Evolutionary conservation across 1,140 invertebrate genomes (phyloP).

Genomic region (Bacillus rossius): DNA sequence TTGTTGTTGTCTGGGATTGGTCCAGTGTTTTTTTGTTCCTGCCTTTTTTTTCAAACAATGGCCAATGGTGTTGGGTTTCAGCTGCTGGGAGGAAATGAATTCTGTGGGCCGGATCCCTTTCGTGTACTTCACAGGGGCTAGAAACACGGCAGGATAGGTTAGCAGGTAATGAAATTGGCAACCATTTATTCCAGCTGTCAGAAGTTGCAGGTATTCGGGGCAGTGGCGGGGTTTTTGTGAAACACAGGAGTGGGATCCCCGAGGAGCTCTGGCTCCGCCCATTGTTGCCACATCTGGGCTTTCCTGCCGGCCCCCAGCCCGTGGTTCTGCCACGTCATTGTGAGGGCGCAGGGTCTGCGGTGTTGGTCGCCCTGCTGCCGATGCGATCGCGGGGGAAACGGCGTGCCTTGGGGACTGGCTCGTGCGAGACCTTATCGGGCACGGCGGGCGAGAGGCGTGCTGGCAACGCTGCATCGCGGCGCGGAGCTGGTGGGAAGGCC

Average conservation of each 20-base stretch:
- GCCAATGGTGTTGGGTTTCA: conserved; percentile 14
- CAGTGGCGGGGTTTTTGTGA: not conserved
- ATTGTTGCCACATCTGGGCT: conserved; percentile 8
- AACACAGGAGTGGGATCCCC: conserved; percentile 15
- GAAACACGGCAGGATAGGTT: conserved; percentile 11
- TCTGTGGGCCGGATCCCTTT: conserved; percentile 11
- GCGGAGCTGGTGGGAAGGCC: conserved; percentile 7
- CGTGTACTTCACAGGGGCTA: conserved; percentile 15
- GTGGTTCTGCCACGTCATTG: too few species aligned
- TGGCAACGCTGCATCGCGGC: conserved; percentile 4
- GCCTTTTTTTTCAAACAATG: conserved; percentile 13
- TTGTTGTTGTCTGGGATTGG: conserved; percentile 9
- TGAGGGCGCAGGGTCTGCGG: too few species aligned
- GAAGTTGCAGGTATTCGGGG: conserved; percentile 16
- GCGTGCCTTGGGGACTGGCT: too few species aligned
- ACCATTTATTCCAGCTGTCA: conserved; percentile 27
- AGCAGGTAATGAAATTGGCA: conserved; percentile 26
- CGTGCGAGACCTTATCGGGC: too few species aligned
- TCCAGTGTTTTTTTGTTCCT: not conserved
- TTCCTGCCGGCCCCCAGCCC: too few species aligned
- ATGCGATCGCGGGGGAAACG: too few species aligned
- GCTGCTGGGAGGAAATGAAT: conserved; percentile 20
- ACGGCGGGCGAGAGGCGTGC: too few species aligned
- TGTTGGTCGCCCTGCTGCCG: too few species aligned
- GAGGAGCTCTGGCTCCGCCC: not conserved